Base-by-base conservation (phyloP, 92 coral and sea anemone species). In the Hydrozoanthus gracilis region DNA sequence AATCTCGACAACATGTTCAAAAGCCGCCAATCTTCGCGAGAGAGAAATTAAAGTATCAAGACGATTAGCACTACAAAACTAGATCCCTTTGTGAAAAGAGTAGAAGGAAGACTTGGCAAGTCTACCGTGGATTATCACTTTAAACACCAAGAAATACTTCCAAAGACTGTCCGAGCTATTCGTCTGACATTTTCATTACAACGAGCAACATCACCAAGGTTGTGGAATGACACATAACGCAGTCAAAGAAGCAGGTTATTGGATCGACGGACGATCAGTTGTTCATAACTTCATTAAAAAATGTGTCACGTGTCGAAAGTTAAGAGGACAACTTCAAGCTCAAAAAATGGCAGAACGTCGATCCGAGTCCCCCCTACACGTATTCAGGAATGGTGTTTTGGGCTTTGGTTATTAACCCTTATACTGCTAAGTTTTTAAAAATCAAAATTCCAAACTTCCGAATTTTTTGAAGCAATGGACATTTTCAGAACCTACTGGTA, bases 11-110 rank as follows among this genome's bases (percentile, higher is more conserved):
- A 86, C 58, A 76, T 73, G 54, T 91, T 88, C 87, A 17, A 88
- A 71, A 86, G 84, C 56, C 86, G 85, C 51, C 35, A 88, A 20
- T 55, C 83, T 15, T 89, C 94, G 44, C 76, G 85, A 10, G 71
- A 66, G 44, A 68, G 91, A 45, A 91, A 91, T 44, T 11, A 56
- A 15, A 69, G 52, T 51, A 8, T 88, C 60, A 91, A 82, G 91
- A 46, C 11, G 52, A 64, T 58, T 9, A 89, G 87, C 64, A 48
- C 51, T 89, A 46, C 46, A 77, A 60, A n/a, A 44, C 49, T 73
- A 18, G 90, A 87, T 64, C 95, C 95, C 13, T 92, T 92, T 84
- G 76, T 88, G 14, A 90, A 91, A 78, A 76, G 92, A 86, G 92
- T 89, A 13, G 90, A 92, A 54, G 92, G 94, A 58, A 72, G 88